These are phyloP conservation scores for Sebastes iracundus DNA, from an alignment of 2,797 vertebrate genomes.

Conservation along the genomic window DNA sequence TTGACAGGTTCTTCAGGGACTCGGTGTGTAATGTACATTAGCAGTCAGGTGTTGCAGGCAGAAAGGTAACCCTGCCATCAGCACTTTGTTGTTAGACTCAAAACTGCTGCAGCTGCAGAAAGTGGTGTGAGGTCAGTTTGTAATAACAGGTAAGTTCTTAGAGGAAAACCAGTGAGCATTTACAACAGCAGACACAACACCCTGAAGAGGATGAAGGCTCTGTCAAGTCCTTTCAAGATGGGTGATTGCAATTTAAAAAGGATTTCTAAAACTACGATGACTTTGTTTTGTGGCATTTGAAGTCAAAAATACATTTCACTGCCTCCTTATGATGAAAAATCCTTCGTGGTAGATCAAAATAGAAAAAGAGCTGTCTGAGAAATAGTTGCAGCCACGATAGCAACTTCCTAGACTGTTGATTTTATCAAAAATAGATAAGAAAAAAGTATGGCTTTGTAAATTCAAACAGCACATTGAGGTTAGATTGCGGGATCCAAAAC, in stretches of 20 bases:
- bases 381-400: not conserved
- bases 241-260: slow-evolving; percentile 11
- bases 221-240: slow-evolving; percentile 40
- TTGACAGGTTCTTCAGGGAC: slow-evolving; percentile 64
- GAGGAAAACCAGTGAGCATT: slow-evolving; percentile 51
- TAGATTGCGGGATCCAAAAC: not conserved
- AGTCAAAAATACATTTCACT: slow-evolving; percentile 1
- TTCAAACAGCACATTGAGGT: slow-evolving; percentile 13
- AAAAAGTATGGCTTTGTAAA: slow-evolving; percentile 20
- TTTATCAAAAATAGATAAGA: slow-evolving; percentile 45
- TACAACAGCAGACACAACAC: slow-evolving; percentile 22
- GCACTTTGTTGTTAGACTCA: slow-evolving; percentile 61
- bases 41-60: slow-evolving; percentile 65
- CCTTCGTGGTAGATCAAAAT: slow-evolving; percentile 5
- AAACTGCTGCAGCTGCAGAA: slow-evolving; percentile 72
- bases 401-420: slow-evolving; percentile 15
- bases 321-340: not conserved
- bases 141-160: slow-evolving; percentile 65
- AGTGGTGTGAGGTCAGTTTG: slow-evolving; percentile 55
- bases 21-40: slow-evolving; percentile 63
- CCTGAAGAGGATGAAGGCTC: slow-evolving; percentile 6
- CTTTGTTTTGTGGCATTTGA: slow-evolving; percentile 4
- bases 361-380: slow-evolving; percentile 7
- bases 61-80: slow-evolving; percentile 69
- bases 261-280: slow-evolving; percentile 2